Evolutionary conservation across 2,797 vertebrate genomes (phyloP), one percentile per base, ranked within the genome.

Genomic region (Pangasius macronema): DNA sequence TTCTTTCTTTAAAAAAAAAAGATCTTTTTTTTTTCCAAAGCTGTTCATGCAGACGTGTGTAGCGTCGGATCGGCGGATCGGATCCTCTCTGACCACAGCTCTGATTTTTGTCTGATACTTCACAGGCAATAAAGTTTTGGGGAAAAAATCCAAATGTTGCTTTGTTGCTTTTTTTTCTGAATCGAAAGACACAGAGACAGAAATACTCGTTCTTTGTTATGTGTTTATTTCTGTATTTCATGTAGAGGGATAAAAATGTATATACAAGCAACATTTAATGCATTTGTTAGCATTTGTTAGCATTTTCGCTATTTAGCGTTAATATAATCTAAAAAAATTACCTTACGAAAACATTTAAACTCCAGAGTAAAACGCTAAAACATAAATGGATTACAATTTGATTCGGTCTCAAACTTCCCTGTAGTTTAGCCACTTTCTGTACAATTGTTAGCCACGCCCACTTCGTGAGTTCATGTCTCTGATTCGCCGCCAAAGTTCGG

Each of bases 401-500:
- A 87, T 87, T 80, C n/a, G 70, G 22, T 72, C n/a, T n/a, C 0
- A 27, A 7, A 76, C 49, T n/a, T 57, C 57, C 30, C 70, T 39
- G 33, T 8, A 30, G 33, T 33, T 3, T 42, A 4, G 22, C 57
- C 9, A 20, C 68, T 39, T 42, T 85, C 88, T 91, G 85, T 89
- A 89, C 87, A 89, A 11, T 24, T 14, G 20, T 39, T 10, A 42
- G 36, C 36, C 55, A 53, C 27, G 46, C 33, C 75, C 24, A 36
- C 49, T 36, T 63, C n/a, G 22, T 39, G 6, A 1, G 13, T 90
- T 94, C 91, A 95, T 46, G 91, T 91, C 39, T 95, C 92, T 0
- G 92, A 94, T 83, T 94, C 94, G 85, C 77, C 94, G 51, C 7
- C 1, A 8, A 96, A 96, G 92, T 96, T 96, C 1, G 95, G 95